Conservation (phyloP, 1,140 invertebrate species). For the Pachypeltis micranthus region DNA sequence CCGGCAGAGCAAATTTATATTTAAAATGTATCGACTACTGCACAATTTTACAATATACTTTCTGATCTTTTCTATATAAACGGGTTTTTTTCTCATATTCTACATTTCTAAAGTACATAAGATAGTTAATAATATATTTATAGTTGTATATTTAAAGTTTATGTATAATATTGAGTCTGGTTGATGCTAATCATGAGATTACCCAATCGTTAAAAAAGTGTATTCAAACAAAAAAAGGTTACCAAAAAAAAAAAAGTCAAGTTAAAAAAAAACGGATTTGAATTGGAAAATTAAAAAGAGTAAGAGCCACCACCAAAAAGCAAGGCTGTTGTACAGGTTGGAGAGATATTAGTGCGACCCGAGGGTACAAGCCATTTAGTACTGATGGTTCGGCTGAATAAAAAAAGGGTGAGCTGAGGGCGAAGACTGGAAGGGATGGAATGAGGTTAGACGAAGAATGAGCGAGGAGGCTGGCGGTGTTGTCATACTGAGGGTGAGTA, state of each 20-base stretch:
- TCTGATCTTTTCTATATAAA: slow-evolving; percentile 13
- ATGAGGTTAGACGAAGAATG: too few relatives aligned
- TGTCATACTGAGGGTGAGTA: too few relatives aligned
- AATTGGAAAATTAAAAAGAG: too few relatives aligned
- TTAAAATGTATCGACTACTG: slow-evolving; percentile 19
- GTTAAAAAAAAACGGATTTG: slow-evolving; percentile 12
- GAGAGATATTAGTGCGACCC: too few relatives aligned
- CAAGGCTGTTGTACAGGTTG: too few relatives aligned
- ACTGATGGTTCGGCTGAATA: too few relatives aligned
- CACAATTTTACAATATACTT: slow-evolving; percentile 26
- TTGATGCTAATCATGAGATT: slow-evolving; percentile 15
- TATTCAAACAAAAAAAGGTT: slow-evolving; percentile 8
- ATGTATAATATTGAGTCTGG: background rate
- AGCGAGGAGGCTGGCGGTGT: too few relatives aligned
- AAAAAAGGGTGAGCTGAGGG: too few relatives aligned
- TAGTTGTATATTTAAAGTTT: slow-evolving; percentile 1
- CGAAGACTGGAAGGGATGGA: too few relatives aligned
- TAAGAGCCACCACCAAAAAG: too few relatives aligned
- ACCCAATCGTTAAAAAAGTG: slow-evolving; percentile 9
- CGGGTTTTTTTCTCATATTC: slow-evolving; percentile 15
- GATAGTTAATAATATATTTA: slow-evolving; percentile 19
- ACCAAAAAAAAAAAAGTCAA: slow-evolving; percentile 10
- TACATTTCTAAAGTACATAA: slow-evolving; percentile 20
- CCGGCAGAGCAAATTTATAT: slow-evolving; percentile 20
- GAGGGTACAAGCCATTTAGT: too few relatives aligned